Percentiles rank a stretch among this genome's conserved stretches.
phyloP scores from a whole-genome alignment of 2,797 vertebrate species.

The Sphenopsis melanotis region DNA sequence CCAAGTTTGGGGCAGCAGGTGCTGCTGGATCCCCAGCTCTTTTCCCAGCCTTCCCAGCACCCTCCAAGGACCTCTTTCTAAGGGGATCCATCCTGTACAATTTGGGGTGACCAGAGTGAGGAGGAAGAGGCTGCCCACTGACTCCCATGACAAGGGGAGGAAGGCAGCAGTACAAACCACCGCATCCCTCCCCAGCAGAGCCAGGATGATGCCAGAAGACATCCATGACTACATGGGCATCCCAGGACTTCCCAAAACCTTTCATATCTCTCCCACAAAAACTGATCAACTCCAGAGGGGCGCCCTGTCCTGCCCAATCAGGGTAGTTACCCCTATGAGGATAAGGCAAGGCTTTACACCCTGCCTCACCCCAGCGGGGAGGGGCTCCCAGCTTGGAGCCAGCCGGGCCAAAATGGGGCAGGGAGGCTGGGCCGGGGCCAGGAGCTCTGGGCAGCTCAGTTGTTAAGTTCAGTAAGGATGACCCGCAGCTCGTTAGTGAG shows the following conservation, averaged over 20 bases:
- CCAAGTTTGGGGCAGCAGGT: not conserved
- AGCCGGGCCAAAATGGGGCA: not conserved
- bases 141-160: not conserved
- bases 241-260: not conserved
- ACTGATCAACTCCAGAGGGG: not conserved
- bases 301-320: not conserved
- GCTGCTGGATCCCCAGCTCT: not conserved
- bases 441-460: conserved; percentile 48
- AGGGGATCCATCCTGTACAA: not conserved
- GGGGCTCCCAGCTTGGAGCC: not conserved
- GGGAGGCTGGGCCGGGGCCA: not conserved
- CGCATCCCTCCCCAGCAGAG: accelerated
- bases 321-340: not conserved
- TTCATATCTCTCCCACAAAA: not conserved
- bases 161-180: not conserved
- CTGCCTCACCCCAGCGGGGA: accelerated
- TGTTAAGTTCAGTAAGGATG: conserved; percentile 73
- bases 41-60: not conserved
- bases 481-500: conserved; percentile 72
- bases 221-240: accelerated
- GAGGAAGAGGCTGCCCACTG: not conserved
- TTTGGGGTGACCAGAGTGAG: not conserved
- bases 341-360: not conserved
- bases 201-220: not conserved
- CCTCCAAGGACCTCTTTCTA: not conserved